Percentiles rank a stretch among this genome's conserved stretches.
Evolutionary conservation across 2,113 vertebrate genomes (phyloP).

Genomic region (Crotalus horridus): DNA sequence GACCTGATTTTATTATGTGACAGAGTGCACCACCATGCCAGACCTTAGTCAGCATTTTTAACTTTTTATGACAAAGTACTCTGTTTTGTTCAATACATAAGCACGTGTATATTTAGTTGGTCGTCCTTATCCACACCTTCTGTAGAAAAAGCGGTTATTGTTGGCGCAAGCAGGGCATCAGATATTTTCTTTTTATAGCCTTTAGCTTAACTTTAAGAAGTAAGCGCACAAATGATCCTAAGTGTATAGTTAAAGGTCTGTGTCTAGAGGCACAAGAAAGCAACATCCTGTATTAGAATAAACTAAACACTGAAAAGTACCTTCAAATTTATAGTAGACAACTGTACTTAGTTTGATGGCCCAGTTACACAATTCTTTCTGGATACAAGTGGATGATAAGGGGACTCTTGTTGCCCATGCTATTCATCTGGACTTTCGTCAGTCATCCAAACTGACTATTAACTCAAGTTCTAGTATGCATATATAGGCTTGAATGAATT

Average conservation of each 20-base stretch:
- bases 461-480: too few relatives aligned
- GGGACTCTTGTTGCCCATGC: too few relatives aligned
- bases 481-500: not conserved
- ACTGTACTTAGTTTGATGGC: not conserved
- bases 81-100: not conserved
- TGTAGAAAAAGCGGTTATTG: not conserved
- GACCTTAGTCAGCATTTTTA: not conserved
- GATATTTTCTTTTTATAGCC: not conserved
- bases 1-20: conserved; percentile 22
- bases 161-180: not conserved
- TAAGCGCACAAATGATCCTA: not conserved
- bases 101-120: not conserved
- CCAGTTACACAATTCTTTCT: not conserved
- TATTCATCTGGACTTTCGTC: not conserved
- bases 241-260: not conserved
- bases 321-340: not conserved
- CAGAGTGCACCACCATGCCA: not conserved
- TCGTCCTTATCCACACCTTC: not conserved
- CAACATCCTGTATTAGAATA: not conserved
- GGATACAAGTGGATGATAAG: not conserved
- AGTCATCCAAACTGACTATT: not conserved
- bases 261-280: not conserved
- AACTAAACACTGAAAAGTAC: not conserved
- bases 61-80: not conserved
- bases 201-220: not conserved